Evolutionary conservation across 2,113 vertebrate species (phyloP), one percentile per base, ranked within the genome.

Genomic region (Etheostoma cragini): DNA sequence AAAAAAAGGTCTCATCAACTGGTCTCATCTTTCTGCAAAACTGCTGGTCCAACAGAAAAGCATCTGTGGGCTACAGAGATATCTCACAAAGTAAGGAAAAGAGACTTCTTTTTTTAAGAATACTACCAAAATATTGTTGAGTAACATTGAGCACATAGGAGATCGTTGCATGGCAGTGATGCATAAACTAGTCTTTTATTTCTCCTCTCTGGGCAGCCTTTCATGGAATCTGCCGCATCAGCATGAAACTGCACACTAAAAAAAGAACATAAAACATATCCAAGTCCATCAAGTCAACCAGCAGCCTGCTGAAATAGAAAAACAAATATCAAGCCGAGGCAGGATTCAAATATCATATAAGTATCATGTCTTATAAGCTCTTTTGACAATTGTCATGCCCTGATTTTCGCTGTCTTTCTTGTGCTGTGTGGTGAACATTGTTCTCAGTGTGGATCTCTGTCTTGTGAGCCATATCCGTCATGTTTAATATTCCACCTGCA

Each of bases 171-270:
- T 62, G 67, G 71, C 56, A 74, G 52, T 30, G 54, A 49, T 83
- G 65, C 71, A 86, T 76, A 72, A 86, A 65, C 62, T 45, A 74
- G 57, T 45, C 30, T 90, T 89, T 89, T 86, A 77, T 83, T 77
- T 84, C 47, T 2, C 24, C 78, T 76, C 71, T 84, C 69, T 77
- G 53, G 54, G 80, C 60, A 57, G 65, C 81, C 63, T 83, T 77
- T 65, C 47, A 68, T 66, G 21, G 24, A 84, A 77, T 69, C 54
- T 86, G 82, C 88, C 78, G 82, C 65, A 65, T 91, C 88, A 91
- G 87, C 88, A 88, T 57, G 81, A 86, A 79, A 78, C 33, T 50
- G 70, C 66, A 74, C 72, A 60, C 45, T 87, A 86, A 88, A 90
- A 87, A 56, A 46, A 21, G 52, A 35, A 61, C 75, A 81, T 88